Percentiles rank a stretch among this genome's conserved stretches.
Conservation (phyloP, 1,140 invertebrate genomes). For the Mercenaria mercenaria region DNA sequence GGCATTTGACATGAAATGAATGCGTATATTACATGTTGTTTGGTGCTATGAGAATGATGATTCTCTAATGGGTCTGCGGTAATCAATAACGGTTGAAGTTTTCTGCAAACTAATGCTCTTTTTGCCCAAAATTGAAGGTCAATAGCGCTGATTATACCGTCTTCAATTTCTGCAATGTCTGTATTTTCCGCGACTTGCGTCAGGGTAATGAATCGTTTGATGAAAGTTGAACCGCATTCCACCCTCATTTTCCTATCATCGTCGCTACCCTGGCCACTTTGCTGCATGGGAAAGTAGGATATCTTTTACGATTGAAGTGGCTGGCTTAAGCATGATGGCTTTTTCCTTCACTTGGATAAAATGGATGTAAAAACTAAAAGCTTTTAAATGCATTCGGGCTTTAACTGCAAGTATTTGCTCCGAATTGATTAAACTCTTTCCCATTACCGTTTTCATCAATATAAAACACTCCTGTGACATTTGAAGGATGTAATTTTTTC, state of each 20-base stretch:
- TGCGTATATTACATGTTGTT: slow-evolving; percentile 33
- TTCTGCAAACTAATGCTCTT: background rate
- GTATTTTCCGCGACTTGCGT: background rate
- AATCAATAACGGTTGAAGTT: slow-evolving; percentile 6
- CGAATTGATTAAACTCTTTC: background rate
- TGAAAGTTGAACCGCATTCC: background rate
- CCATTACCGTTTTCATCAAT: background rate
- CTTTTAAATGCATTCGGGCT: background rate
- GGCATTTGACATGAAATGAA: slow-evolving; percentile 15
- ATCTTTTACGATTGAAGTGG: background rate
- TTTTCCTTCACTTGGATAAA: background rate
- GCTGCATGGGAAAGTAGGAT: background rate
- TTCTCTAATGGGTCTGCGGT: slow-evolving; percentile 6
- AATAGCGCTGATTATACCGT: background rate
- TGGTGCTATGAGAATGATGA: background rate
- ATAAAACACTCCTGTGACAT: background rate
- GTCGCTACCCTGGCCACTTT: background rate
- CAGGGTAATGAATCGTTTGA: background rate
- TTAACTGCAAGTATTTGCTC: background rate
- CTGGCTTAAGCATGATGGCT: background rate
- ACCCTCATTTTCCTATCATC: background rate
- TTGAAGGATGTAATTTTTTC: background rate
- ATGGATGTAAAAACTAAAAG: background rate
- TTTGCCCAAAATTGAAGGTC: background rate
- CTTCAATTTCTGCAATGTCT: background rate